Base-by-base conservation (phyloP, 1,140 invertebrate genomes). In the Psilanteris sp. region DNA sequence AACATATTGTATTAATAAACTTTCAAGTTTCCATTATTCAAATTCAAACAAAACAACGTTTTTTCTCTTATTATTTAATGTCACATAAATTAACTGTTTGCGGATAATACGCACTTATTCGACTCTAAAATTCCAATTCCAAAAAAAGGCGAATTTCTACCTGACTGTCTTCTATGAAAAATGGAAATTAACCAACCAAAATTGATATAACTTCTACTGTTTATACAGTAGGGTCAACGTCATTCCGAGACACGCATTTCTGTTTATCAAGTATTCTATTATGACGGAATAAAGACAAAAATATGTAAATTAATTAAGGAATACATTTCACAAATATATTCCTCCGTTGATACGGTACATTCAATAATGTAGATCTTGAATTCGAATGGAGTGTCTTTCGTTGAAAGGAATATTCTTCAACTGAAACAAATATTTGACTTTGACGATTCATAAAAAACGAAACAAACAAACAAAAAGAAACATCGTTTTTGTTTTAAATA, bases 221-320 rank as follows among this genome's bases (percentile, higher is more conserved):
- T 32, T 14, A 32, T 32, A 14, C 29, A 14, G 29, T 32, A 32
- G 29, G 11, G 29, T 32, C 29, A 32, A 32, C 13, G 29, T 14
- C 11, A 14, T 32, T 14, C 2, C 1, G 0, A 2, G 1, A 10
- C 26, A 9, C n/a, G 9, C 11, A 4, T 14, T 6, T 14, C 8
- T 7, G 13, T 32, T 5, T 14, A 6, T 8, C 13, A 14, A 32
- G 11, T 32, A 4, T 0, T 32, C 29, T 32, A 32, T 32, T 32
- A 32, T 14, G 29, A 5, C 29, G 7, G 13, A 14, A 13, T 6
- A 5, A 14, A 6, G 2, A 16, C 34, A n/a, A 18, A 37, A 16
- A 16, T 37, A 37, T 37, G 34, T 9, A 37, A 16, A 37, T 37
- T 37, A 37, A 18, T 37, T 9, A 11, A 3, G 29, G 29, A 31